Conservation (phyloP, 2,113 vertebrate species). For the Lepisosteus oculatus region DNA sequence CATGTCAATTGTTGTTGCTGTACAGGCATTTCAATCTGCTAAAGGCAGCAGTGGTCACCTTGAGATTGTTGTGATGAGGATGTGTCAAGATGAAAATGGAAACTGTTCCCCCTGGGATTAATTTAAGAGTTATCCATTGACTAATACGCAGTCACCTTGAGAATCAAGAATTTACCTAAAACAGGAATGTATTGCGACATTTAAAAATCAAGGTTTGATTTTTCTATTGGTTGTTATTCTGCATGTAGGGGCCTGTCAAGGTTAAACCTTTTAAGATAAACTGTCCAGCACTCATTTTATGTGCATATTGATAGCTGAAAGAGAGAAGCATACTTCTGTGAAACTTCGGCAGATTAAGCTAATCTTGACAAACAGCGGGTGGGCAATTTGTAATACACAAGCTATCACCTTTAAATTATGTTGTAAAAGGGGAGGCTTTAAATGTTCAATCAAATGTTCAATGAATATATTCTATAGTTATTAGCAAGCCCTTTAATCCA, state of each 20-base stretch:
- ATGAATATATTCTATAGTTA: background rate
- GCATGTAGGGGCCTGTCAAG: background rate
- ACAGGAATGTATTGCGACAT: too few relatives aligned
- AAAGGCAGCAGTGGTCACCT: too few relatives aligned
- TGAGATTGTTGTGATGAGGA: too few relatives aligned
- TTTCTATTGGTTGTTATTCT: background rate
- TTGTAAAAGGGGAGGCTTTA: background rate
- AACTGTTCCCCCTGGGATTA: too few relatives aligned
- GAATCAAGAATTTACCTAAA: too few relatives aligned
- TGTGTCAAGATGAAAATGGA: too few relatives aligned
- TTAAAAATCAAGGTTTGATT: too few relatives aligned
- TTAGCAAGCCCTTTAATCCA: slow-evolving; percentile 2
- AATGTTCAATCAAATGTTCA: background rate
- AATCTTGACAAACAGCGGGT: background rate
- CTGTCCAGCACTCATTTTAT: background rate
- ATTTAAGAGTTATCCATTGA: too few relatives aligned
- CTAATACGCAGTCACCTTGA: too few relatives aligned
- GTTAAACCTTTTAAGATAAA: background rate
- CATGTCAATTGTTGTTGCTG: too few relatives aligned
- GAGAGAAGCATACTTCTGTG: background rate
- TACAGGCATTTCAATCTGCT: too few relatives aligned
- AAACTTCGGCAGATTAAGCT: background rate
- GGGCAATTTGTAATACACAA: background rate
- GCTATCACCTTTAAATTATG: background rate
- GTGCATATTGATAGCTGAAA: background rate